Evolutionary conservation across 2,797 vertebrate species (phyloP).

Genomic region (Amblyraja radiata): DNA sequence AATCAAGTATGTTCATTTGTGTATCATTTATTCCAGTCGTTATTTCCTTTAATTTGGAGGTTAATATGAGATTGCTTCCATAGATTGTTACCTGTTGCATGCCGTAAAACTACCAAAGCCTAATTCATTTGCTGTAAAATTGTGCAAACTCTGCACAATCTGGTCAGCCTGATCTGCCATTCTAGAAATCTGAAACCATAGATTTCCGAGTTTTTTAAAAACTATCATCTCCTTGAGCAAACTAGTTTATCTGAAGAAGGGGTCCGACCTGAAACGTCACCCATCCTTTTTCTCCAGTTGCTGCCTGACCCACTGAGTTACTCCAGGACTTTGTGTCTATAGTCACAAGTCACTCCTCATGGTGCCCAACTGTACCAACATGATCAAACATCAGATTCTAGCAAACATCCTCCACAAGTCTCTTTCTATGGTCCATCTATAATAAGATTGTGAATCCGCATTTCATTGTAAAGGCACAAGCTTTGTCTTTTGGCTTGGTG

Average conservation of each 20-base stretch:
- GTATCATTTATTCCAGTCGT: neutral
- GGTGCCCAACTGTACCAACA: too few relatives aligned
- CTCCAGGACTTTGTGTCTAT: too few relatives aligned
- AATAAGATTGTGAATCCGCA: neutral
- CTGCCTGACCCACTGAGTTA: too few relatives aligned
- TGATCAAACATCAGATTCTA: neutral
- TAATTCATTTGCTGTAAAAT: conserved; percentile 4
- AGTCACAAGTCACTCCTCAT: too few relatives aligned
- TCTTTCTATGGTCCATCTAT: neutral
- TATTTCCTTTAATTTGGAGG: neutral
- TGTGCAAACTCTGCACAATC: neutral
- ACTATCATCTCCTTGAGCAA: too few relatives aligned
- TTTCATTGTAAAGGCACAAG: neutral
- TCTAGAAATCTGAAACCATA: neutral
- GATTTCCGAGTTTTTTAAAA: neutral
- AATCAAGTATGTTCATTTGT: too few relatives aligned
- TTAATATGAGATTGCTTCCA: neutral
- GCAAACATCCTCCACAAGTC: neutral
- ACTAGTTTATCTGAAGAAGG: too few relatives aligned
- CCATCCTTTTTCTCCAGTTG: too few relatives aligned
- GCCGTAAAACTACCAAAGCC: neutral
- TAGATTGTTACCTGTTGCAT: conserved; percentile 18
- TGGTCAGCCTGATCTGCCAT: neutral
- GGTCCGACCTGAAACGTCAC: too few relatives aligned
- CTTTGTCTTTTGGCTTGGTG: neutral